Conservation (phyloP, 2,113 vertebrate genomes). For the Lonchura striata region DNA sequence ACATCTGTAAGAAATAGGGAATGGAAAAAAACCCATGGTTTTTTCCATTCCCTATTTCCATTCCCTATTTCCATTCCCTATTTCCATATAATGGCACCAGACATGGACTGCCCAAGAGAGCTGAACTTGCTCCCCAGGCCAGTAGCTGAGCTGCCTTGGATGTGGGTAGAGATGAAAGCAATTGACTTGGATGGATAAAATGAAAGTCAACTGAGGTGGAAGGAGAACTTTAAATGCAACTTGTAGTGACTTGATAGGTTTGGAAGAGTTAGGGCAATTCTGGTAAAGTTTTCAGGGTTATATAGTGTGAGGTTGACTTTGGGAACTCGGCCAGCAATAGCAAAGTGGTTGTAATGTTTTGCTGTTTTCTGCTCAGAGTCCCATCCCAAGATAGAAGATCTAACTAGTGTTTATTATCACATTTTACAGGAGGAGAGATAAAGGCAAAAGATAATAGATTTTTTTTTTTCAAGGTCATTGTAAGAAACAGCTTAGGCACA, state of each 20-base stretch:
- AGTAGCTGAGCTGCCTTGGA: background rate
- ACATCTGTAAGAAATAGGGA: background rate
- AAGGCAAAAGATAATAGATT: background rate
- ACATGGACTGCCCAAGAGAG: background rate
- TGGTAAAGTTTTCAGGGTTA: background rate
- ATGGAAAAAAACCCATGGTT: background rate
- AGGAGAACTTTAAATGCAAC: background rate
- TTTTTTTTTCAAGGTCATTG: slow-evolving; percentile 1
- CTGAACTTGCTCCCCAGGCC: background rate
- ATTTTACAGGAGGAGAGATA: slow-evolving; percentile 2
- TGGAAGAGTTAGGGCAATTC: background rate
- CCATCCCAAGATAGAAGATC: background rate
- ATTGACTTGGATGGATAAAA: background rate
- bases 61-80: too few relatives aligned
- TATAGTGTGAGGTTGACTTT: background rate
- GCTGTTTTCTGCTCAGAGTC: background rate
- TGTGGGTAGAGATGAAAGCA: background rate
- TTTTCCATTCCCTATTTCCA: too few relatives aligned
- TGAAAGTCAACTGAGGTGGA: background rate
- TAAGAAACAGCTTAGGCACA: background rate
- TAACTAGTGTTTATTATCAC: background rate
- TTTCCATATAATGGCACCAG: background rate
- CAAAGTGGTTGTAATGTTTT: background rate
- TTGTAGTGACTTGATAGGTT: background rate
- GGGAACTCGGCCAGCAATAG: background rate